Base-by-base conservation (phyloP, 1,140 invertebrate genomes). In the Catajapyx aquilonaris region DNA sequence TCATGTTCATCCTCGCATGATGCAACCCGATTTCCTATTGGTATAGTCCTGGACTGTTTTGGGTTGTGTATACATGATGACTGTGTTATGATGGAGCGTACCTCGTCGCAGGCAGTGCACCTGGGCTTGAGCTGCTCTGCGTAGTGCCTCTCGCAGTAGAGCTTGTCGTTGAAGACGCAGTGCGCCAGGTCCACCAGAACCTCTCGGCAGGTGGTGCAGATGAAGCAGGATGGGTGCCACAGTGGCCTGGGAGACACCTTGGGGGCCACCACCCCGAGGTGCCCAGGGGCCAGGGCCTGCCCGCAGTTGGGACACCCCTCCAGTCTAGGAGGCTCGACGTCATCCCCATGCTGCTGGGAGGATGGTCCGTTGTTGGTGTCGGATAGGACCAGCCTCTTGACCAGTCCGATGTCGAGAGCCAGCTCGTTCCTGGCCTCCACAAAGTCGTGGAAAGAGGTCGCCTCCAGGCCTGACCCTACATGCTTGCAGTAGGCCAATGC, bases 91-190 rank as follows among this genome's bases (percentile, higher is more conserved):
- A n/a, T n/a, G n/a, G n/a, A n/a, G n/a, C 76, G 71, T 57, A 94
- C 86, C 76, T 94, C 87, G 63, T 94, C 87, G 60, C 88, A 94
- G 42, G 83, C 81, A 23, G 81, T 68, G 55, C 88, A 94, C 50
- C 88, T 62, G 2, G 87, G 85, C 56, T 90, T 90, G 44, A 91
- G 62, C 49, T 81, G 69, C 57, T 94, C 86, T 11, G 86, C 85
- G 56, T 91, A 94, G 58, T 94, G 88, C 36, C 88, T 66, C 52
- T 90, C 85, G 57, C 88, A 94, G 56, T 78, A 93, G 25, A 91
- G 64, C 35, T 67, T 66, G 39, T 81, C 80, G 41, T 88, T 79
- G 52, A 81, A 69, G 31, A 81, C 73, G 52, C 88, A 94, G 57
- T 94, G 93, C 13, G 83, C 83, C 33, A 94, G 66, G 57, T 94